Base-by-base conservation (phyloP, 2,113 vertebrate genomes). In the Isichthys henryi region DNA sequence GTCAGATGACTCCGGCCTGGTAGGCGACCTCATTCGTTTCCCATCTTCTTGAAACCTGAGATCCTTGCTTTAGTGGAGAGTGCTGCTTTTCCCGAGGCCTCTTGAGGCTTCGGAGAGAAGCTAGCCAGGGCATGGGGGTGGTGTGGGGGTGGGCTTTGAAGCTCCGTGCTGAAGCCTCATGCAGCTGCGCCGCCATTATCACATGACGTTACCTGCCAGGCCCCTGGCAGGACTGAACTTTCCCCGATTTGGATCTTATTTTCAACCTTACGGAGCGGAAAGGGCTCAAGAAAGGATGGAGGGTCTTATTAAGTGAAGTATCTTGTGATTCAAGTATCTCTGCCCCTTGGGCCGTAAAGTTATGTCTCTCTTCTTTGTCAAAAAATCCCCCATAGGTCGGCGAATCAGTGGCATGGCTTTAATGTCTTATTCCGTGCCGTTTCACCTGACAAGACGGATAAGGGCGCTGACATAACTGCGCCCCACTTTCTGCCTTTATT, bases 251-350 rank as follows among this genome's bases (percentile, higher is more conserved):
- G 52, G 23, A 58, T 87, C 92, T 88, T 91, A 92, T 94, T 90
- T 21, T 87, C 89, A 88, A 52, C 39, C 35, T 88, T 88, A 58
- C 66, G 53, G 89, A 91, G 56, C 86, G 15, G 74, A 35, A 17
- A 74, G 53, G 53, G 91, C 85, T 43, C 15, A 19, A 8, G 74
- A 56, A 92, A 88, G 89, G 11, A 52, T 43, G 74, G 89, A 92
- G 91, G 86, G 21, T 15, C 85, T 91, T 88, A 84, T 88, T 90
- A 91, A 88, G 91, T 49, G 89, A 92, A 95, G 94, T 94, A 93
- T 93, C 93, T 92, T 77, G 91, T 91, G 88, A 89, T 92, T 89
- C 88, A 27, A 80, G 87, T 89, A 91, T 52, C 74, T 53, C 19
- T 86, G 80, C 88, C 82, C 90, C 53, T 45, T 39, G 86, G 35